Base-by-base conservation (phyloP, 1,140 invertebrate genomes). In the Pseudachorutes palmiensis region DNA sequence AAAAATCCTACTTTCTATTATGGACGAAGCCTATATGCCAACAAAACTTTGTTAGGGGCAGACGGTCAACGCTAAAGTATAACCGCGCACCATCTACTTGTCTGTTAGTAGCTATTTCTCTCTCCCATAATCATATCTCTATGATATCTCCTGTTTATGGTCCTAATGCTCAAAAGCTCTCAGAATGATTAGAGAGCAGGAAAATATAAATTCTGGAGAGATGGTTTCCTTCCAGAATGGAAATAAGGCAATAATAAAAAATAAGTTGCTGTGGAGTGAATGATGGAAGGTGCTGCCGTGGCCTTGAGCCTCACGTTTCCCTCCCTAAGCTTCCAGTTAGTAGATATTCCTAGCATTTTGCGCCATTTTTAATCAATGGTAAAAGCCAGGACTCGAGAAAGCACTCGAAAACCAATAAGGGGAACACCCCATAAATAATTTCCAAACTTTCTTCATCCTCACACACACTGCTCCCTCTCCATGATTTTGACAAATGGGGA, bases 201-300 rank as follows among this genome's bases (percentile, higher is more conserved):
- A 45, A 19, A 45, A 45, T 45, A 45, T 45, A 45, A 45, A 45
- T 55, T 55, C 9, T 55, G 51, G 51, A 55, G 51, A 55, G 24
- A 22, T 5, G 51, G n/a, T n/a, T n/a, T n/a, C n/a, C n/a, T n/a
- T n/a, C n/a, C n/a, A n/a, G 24, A 24, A 55, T 55, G 51, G 51
- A 55, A 55, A 55, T 55, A 55, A 55, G 24, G 51, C 51, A n/a
- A 55, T 55, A 55, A 55, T 55, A 55, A 55, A 55, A 55, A 55
- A 41, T 41, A 19, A 55, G 51, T 55, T 55, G 51, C 9, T 12
- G 24, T 16, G 51, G 51, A 26, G 24, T 55, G 24, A 55, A 14
- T 5, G 24, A 22, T 9, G 36, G 51, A 55, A 55, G 24, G 24
- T 55, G 24, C 51, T 26, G 3, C 24, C 51, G 12, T 55, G 5